Conservation (phyloP, 2,797 vertebrate genomes). For the Mormyrops boulengeri region DNA sequence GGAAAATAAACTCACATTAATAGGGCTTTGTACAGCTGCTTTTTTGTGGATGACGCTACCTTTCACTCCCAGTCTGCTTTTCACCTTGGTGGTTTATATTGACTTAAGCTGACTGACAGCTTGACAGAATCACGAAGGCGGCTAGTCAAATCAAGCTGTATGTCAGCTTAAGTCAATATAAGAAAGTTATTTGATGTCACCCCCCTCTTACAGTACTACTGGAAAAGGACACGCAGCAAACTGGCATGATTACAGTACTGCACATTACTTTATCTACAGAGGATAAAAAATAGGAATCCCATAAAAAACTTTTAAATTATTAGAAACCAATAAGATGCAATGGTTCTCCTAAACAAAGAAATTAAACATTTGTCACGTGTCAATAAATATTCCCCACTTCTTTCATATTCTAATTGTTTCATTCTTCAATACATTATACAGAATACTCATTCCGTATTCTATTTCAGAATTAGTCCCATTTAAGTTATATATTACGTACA, state of each 20-base stretch:
- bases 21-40: neutral
- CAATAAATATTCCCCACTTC: slow-evolving; percentile 17
- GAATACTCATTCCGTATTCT: slow-evolving; percentile 18
- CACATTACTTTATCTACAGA: neutral
- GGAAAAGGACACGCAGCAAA: slow-evolving; percentile 10
- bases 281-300: neutral
- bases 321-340: neutral
- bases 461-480: slow-evolving; percentile 6
- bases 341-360: neutral
- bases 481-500: slow-evolving; percentile 9
- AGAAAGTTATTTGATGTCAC: neutral
- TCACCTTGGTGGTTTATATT: neutral
- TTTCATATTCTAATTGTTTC: neutral
- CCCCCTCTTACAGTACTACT: slow-evolving; percentile 15
- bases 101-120: neutral
- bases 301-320: slow-evolving; percentile 1
- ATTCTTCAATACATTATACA: slow-evolving; percentile 22
- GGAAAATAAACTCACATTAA: neutral
- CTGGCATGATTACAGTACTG: slow-evolving; percentile 14
- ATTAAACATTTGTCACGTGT: slow-evolving; percentile 27
- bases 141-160: neutral
- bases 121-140: neutral
- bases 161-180: neutral
- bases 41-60: neutral
- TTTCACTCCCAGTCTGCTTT: neutral